Evolutionary conservation across 2,797 vertebrate genomes (phyloP).

Genomic region (Ctenosaura bakeri): DNA sequence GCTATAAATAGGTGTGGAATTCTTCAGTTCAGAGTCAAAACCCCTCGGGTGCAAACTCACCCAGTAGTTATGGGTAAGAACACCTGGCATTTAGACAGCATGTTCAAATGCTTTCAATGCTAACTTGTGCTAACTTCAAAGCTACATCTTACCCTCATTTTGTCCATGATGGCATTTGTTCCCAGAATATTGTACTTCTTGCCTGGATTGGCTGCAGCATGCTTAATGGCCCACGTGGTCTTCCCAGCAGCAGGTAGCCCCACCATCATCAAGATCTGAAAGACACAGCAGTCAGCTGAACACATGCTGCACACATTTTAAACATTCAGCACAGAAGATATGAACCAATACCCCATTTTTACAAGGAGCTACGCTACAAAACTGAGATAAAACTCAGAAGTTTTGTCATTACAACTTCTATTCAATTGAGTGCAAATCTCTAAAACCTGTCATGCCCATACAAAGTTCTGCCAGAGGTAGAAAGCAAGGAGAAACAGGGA

Average conservation of each 20-base stretch:
- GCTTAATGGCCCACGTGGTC: conserved; percentile 93
- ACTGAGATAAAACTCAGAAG: no score
- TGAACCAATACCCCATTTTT: neutral
- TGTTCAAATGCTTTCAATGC: neutral
- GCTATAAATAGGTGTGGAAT: neutral
- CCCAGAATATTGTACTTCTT: conserved; percentile 96
- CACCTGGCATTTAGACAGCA: neutral
- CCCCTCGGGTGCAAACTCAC: neutral
- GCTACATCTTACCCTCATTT: conserved; percentile 88
- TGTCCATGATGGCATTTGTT: conserved; percentile 97
- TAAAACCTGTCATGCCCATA: neutral
- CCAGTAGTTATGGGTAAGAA: neutral
- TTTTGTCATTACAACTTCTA: no score
- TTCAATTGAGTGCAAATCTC: neutral
- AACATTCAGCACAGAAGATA: no score
- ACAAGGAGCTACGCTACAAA: neutral
- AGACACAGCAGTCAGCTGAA: neutral
- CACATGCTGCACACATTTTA: no score
- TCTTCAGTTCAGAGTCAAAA: neutral
- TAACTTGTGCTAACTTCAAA: neutral
- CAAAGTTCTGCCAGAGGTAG: neutral
- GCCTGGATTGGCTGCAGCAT: conserved; percentile 85
- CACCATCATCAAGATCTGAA: conserved; percentile 95
- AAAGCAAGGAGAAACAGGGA: neutral
- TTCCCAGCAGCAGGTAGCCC: conserved; percentile 94